Evolutionary conservation across 2,888 invertebrate species (phyloP).

Genomic region (Odontothrips loti): DNA sequence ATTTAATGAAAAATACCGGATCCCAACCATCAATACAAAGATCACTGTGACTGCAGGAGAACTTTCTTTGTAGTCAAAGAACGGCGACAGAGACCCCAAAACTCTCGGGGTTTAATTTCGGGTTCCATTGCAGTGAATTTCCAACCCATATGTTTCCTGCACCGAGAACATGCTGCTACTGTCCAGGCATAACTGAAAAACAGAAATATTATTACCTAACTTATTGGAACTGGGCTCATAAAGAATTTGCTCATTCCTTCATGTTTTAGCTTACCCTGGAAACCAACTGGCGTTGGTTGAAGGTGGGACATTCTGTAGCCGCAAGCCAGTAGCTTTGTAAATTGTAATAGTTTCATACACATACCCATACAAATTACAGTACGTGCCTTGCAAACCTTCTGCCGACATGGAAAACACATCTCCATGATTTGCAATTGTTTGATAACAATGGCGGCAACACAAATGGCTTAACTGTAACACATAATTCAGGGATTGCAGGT

Average conservation of each 20-base stretch:
- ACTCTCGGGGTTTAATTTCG: constrained; percentile 56
- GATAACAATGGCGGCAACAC: constrained; percentile 56
- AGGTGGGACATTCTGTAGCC: constrained; percentile 50
- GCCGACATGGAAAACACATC: constrained; percentile 77
- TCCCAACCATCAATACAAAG: too few species aligned
- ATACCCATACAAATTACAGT: constrained; percentile 73
- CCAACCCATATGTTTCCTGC: constrained; percentile 74
- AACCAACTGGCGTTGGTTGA: constrained; percentile 79
- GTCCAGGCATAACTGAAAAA: constrained; percentile 71
- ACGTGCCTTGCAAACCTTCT: constrained; percentile 74
- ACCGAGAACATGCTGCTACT: constrained; percentile 64
- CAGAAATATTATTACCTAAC: constrained; percentile 30
- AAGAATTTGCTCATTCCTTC: too few species aligned
- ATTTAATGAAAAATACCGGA: too few species aligned
- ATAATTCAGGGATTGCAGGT: constrained; percentile 30
- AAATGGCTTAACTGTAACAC: constrained; percentile 50
- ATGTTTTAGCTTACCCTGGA: constrained; percentile 59
- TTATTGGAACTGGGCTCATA: not conserved
- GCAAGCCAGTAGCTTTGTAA: constrained; percentile 51
- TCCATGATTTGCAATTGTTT: constrained; percentile 56
- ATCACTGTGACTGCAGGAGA: too few species aligned
- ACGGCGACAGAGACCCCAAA: constrained; percentile 38
- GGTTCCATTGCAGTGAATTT: constrained; percentile 62
- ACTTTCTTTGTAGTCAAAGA: constrained; percentile 31
- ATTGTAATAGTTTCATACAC: constrained; percentile 78